Conservation (phyloP, 1,140 invertebrate species). For the Anagrus nilaparvatae region DNA sequence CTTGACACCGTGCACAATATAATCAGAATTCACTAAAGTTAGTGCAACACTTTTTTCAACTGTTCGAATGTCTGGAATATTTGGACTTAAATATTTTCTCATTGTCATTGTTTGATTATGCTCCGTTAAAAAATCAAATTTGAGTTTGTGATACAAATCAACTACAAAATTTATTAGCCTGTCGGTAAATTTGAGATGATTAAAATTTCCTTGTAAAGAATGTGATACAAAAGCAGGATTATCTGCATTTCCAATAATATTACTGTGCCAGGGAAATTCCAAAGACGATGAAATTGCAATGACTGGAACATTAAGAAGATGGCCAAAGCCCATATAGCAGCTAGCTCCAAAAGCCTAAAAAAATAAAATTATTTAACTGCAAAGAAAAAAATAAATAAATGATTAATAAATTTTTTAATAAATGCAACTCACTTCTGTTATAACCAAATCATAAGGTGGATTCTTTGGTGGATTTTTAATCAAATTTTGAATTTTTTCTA, state of each 20-base stretch:
- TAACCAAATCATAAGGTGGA: slow-evolving; percentile 19
- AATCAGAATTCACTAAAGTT: slow-evolving; percentile 47
- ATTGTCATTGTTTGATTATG: slow-evolving; percentile 17
- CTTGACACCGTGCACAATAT: slow-evolving; percentile 39
- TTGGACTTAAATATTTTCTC: slow-evolving; percentile 33
- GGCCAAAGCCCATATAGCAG: slow-evolving; percentile 45
- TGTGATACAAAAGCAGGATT: slow-evolving; percentile 45
- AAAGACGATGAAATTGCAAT: slow-evolving; percentile 46
- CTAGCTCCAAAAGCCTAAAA: slow-evolving; percentile 25
- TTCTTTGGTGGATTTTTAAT: slow-evolving; percentile 19
- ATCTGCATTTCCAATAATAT: slow-evolving; percentile 47
- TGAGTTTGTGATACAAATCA: slow-evolving; percentile 1
- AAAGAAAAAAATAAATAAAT: not conserved
- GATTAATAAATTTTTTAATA: not conserved
- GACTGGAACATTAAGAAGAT: slow-evolving; percentile 46
- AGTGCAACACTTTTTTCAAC: slow-evolving; percentile 39
- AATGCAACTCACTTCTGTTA: slow-evolving; percentile 18
- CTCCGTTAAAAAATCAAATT: slow-evolving; percentile 17
- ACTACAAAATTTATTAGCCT: slow-evolving; percentile 31
- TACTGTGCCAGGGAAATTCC: slow-evolving; percentile 46
- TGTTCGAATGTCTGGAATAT: slow-evolving; percentile 28
- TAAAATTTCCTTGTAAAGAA: slow-evolving; percentile 27
- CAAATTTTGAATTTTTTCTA: slow-evolving; percentile 16
- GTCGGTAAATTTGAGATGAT: slow-evolving; percentile 52
- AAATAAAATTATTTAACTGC: not conserved